Evolutionary conservation across 2,888 invertebrate species (phyloP), one percentile per base, ranked within the genome.

Genomic region (Thera obeliscata): DNA sequence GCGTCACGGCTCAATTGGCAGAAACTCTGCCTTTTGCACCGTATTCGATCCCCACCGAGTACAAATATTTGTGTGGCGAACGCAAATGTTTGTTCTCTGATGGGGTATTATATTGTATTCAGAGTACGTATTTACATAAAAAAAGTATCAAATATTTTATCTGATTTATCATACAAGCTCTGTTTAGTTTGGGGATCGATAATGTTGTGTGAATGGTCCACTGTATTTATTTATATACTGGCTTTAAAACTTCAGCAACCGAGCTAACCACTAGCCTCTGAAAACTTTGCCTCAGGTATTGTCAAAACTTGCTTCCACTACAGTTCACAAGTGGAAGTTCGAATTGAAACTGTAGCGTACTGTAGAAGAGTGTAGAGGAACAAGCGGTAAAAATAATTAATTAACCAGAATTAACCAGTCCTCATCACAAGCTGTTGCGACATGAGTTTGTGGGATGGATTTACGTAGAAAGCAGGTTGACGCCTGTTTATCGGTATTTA

Each of bases 311-410:
- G 7, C 22, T 22, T 22, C 7, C 43, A 46, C 54, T 9, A 54
- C 35, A 46, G 35, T 54, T 9, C 35, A 62, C 56, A 49, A 48
- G 35, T 38, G 5, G 33, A 64, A 67, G 60, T 64, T 64, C 36
- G 38, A 33, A 63, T 2, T 46, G 54, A 12, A 54, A 54, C 54
- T 11, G 56, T 56, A 41, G 38, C 12, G 22, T 56, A 56, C 12
- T 5, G n/a, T 56, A 43, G 48, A 61, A 38, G 48, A 36, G 61
- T 66, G 48, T 56, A 48, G 43, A 48, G 43, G 9, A 59, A 62
- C 52, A 56, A 54, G 69, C 61, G 56, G 61, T 64, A 69, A 73
- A 74, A 74, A 73, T 74, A 72, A 73, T 73, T 70, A 73, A 71
- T 70, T 66, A 73, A 65, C 64, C 59, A 58, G 43, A 73, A 71